These are phyloP conservation scores for Plectus sambesii DNA, from an alignment of 1,140 invertebrate species.

Conservation along the genomic window DNA sequence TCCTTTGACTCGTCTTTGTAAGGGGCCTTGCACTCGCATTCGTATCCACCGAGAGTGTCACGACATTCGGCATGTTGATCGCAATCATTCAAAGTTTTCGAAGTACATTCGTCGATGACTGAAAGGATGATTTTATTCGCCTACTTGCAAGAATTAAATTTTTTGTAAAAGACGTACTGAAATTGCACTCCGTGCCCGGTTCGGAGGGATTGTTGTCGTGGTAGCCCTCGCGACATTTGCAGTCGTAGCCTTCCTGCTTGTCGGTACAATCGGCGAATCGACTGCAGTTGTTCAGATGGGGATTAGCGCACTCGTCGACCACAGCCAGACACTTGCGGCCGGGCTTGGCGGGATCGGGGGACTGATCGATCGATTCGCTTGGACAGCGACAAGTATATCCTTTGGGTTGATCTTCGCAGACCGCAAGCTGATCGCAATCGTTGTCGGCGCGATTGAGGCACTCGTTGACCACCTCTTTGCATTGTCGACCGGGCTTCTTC, in stretches of 20 bases:
- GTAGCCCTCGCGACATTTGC: constrained; percentile 25
- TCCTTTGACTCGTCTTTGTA: constrained; percentile 13
- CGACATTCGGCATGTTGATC: neutral
- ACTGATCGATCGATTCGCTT: neutral
- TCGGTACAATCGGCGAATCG: constrained; percentile 30
- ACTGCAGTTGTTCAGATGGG: constrained; percentile 26
- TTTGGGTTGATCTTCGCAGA: neutral
- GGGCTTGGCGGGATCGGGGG: neutral
- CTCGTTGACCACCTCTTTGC: constrained; percentile 14
- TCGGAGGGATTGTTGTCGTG: constrained; percentile 21
- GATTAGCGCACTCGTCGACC: constrained; percentile 1
- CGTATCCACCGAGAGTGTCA: too few relatives aligned
- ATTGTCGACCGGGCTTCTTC: constrained; percentile 20
- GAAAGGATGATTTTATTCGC: too few relatives aligned
- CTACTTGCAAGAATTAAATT: too few relatives aligned
- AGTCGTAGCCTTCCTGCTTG: constrained; percentile 29
- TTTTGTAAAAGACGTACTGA: constrained; percentile 17
- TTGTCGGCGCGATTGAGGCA: neutral
- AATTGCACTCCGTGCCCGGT: constrained; percentile 28
- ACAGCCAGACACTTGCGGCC: neutral
- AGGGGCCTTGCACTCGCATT: neutral
- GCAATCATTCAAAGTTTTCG: neutral
- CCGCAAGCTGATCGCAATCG: neutral
- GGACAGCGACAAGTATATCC: neutral
- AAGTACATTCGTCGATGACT: neutral